phyloP scores from a whole-genome alignment of 2,797 vertebrate genomes.

The Chaetophractus vellerosus region DNA sequence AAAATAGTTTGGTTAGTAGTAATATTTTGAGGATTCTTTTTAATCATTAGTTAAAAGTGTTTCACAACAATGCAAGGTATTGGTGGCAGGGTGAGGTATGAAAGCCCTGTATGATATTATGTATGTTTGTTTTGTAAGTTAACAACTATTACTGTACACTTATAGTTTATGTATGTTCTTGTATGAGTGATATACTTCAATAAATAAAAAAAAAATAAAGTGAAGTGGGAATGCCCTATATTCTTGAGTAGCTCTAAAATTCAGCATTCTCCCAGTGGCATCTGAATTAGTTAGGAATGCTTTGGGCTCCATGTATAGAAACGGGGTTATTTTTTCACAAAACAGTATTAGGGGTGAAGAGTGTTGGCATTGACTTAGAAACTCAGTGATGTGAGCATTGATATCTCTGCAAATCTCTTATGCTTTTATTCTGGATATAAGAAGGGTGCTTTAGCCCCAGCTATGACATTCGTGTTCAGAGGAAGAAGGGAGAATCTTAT shows the following conservation, averaged over 20 bases:
- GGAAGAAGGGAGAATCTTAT: not conserved
- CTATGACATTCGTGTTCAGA: not conserved
- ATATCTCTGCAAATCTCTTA: not conserved
- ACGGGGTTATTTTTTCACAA: not conserved
- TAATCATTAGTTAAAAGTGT: no score
- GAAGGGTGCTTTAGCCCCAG: not conserved
- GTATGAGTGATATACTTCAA: no score
- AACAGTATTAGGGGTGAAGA: not conserved
- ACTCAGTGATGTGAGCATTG: not conserved
- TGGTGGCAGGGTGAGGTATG: no score
- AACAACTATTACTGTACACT: no score
- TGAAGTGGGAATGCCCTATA: not conserved
- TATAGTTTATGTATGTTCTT: no score
- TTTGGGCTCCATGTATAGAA: not conserved
- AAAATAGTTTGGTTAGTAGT: no score
- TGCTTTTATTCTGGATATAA: slow-evolving; percentile 20
- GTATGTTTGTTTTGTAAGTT: no score
- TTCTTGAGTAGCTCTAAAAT: slow-evolving; percentile 29
- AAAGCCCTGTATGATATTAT: no score
- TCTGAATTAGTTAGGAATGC: not conserved
- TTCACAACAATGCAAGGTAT: no score
- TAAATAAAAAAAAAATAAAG: no score
- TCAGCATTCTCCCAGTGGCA: not conserved
- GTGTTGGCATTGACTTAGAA: slow-evolving; percentile 30
- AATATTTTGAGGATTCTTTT: no score